Evolutionary conservation across 2,888 invertebrate species (phyloP).

Genomic region (Caenorhabditis drosophilae): DNA sequence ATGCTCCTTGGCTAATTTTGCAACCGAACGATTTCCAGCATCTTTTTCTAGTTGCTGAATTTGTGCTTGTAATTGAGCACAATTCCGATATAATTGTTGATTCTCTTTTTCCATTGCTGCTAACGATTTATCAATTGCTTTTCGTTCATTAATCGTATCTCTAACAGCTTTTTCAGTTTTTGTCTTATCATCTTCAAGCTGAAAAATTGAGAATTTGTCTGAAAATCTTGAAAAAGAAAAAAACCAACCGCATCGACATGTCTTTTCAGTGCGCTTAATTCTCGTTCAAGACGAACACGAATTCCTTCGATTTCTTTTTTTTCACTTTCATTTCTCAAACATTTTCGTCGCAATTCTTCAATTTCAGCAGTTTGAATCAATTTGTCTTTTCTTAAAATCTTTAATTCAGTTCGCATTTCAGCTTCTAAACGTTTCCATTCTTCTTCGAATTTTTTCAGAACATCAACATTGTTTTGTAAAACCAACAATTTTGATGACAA

Average conservation of each 20-base stretch:
- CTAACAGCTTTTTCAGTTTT: conserved; percentile 52
- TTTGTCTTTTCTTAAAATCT: conserved; percentile 50
- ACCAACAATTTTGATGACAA: conserved; percentile 19
- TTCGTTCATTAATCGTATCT: conserved; percentile 54
- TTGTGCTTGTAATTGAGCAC: conserved; percentile 56
- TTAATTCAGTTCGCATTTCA: conserved; percentile 53
- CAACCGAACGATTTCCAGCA: conserved; percentile 39
- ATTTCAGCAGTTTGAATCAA: conserved; percentile 46
- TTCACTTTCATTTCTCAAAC: conserved; percentile 41
- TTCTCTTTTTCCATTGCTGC: conserved; percentile 63
- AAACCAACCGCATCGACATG: conserved; percentile 46
- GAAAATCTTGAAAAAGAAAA: neutral
- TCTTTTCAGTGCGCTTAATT: conserved; percentile 50
- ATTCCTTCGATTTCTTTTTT: conserved; percentile 46
- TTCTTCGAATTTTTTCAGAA: conserved; percentile 38
- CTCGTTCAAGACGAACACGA: conserved; percentile 47
- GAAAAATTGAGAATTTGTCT: conserved; percentile 12
- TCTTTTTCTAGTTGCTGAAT: conserved; percentile 56
- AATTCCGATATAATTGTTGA: conserved; percentile 57
- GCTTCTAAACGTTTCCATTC: conserved; percentile 49
- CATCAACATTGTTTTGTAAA: conserved; percentile 24
- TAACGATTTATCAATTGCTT: conserved; percentile 59
- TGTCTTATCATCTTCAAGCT: conserved; percentile 58
- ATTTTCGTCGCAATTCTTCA: conserved; percentile 43
- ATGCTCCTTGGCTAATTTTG: conserved; percentile 52